Evolutionary conservation across 2,797 vertebrate genomes (phyloP), one percentile per base, ranked within the genome.

Genomic region (Emys orbicularis): DNA sequence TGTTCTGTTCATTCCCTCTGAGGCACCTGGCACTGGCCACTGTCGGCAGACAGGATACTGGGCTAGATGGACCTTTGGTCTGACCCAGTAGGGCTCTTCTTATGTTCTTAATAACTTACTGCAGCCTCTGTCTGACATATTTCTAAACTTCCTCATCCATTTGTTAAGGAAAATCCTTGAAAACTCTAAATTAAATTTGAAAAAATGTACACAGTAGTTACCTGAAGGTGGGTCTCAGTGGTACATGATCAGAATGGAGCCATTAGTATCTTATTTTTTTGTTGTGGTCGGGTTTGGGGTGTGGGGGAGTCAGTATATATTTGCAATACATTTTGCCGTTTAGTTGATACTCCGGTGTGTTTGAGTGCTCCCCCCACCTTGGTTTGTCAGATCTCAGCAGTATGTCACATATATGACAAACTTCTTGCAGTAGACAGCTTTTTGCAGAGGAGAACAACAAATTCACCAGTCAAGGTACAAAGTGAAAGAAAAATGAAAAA

Each of bases 401-500:
- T 82, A 68, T 89, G 1, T 83, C 82, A 90, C 18, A 41, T 86
- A 72, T 83, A 47, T 93, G 93, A 90, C 90, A 85, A 80, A 97
- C 83, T 87, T 88, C 83, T 91, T 65, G 65, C 86, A 65, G 68
- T 84, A 79, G 84, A 89, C 83, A 94, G 94, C 23, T 83, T 83
- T 96, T 93, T 95, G 89, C 84, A 88, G 94, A 92, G 77, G 88
- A 91, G 87, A 97, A 88, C 95, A 96, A 90, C 95, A 97, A 91
- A 97, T 97, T 95, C 93, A 84, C 91, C 81, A 72, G 92, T 15
- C 31, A 85, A 94, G 94, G 96, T 92, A 88, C 92, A 83, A 97
- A 98, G 95, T 93, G 93, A 95, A 96, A 98, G 97, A 98, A 96
- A 98, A 98, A 98, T 96, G 97, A 97, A 95, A 97, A 97, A 85